These are phyloP conservation scores for Engystomops pustulosus DNA, from an alignment of 2,113 vertebrate genomes.

Conservation along the genomic window DNA sequence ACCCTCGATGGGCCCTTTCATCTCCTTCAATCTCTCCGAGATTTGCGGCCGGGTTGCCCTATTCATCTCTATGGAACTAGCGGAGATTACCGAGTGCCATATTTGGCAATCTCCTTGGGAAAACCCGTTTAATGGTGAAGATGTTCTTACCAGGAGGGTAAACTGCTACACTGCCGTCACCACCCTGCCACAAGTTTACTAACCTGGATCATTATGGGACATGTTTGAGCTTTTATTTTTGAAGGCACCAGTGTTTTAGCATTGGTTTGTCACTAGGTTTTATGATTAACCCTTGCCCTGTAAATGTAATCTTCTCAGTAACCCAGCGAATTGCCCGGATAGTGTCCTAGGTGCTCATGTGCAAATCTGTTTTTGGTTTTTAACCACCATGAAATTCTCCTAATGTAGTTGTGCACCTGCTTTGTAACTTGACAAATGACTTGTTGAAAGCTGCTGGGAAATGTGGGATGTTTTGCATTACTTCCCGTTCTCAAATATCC, in stretches of 20 bases:
- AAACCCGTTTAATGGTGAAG: no score
- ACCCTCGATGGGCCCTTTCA: no score
- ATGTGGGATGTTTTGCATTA: slow-evolving; percentile 41
- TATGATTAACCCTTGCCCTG: not conserved
- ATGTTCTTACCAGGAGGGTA: no score
- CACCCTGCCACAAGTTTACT: no score
- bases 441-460: slow-evolving; percentile 40
- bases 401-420: slow-evolving; percentile 29
- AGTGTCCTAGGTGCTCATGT: not conserved
- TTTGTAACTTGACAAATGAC: slow-evolving; percentile 7
- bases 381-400: slow-evolving; percentile 27
- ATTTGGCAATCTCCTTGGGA: no score
- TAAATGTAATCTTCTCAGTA: not conserved
- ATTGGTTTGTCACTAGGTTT: not conserved
- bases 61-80: no score
- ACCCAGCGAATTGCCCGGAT: not conserved
- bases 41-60: no score
- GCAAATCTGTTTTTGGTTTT: slow-evolving; percentile 20
- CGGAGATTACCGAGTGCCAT: no score
- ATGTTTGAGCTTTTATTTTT: no score
- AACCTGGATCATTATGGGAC: not conserved
- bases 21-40: no score
- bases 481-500: slow-evolving; percentile 4
- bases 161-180: no score
- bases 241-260: no score